Percentiles rank a stretch among this genome's conserved stretches.
These are phyloP conservation scores for Camponotus vicinus DNA, from an alignment of 1,140 invertebrate genomes.

Conservation along the genomic window DNA sequence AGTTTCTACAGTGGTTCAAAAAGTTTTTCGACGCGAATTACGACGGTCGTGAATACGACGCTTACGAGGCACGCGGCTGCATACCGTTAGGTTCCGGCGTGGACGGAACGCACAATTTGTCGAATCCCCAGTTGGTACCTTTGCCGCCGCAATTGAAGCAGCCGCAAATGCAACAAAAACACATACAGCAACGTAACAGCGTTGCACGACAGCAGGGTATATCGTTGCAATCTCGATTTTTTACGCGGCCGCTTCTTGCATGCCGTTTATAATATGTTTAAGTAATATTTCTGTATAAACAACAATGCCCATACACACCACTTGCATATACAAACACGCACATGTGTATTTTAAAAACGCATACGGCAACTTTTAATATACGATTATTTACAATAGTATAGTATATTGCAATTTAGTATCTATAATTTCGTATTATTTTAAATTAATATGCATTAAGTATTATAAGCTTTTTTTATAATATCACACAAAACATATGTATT, in stretches of 20 bases:
- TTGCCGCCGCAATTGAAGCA: conserved; percentile 84
- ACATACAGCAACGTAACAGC: conserved; percentile 83
- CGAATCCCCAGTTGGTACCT: conserved; percentile 84
- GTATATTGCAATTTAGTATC: neutral
- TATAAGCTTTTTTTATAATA: conserved; percentile 12
- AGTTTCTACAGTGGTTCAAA: conserved; percentile 99
- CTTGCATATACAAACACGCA: neutral
- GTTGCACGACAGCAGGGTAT: conserved; percentile 83
- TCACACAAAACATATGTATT: conserved; percentile 1
- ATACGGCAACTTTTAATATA: neutral
- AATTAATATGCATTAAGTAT: neutral
- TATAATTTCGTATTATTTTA: conserved; percentile 2
- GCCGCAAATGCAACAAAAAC: conserved; percentile 84
- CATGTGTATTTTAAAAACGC: neutral
- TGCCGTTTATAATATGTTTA: conserved; percentile 54
- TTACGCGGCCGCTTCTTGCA: conserved; percentile 73
- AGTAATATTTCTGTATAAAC: neutral
- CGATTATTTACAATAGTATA: conserved; percentile 11
- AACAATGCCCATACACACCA: neutral
- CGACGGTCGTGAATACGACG: conserved; percentile 97
- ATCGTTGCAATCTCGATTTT: conserved; percentile 65
- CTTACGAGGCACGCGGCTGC: conserved; percentile 93
- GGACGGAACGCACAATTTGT: conserved; percentile 84
- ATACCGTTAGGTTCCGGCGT: conserved; percentile 89
- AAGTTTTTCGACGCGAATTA: conserved; percentile 99